Conservation (phyloP, 2,888 invertebrate species). For the Nematopogon swammerdamellus region DNA sequence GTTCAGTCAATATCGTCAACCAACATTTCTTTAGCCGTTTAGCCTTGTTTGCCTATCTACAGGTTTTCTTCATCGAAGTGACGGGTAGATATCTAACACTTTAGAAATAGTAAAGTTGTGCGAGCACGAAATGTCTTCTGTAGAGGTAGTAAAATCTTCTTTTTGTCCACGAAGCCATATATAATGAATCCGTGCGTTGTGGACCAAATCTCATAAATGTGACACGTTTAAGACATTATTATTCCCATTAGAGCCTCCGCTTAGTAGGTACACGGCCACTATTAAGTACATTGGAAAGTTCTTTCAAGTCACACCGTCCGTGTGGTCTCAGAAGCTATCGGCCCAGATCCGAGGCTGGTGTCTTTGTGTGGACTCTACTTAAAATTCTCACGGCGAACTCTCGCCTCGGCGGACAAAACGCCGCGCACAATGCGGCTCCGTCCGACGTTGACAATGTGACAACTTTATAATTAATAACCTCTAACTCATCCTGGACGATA, state of each 20-base stretch:
- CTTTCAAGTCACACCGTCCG: not conserved
- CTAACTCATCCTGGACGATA: constrained; percentile 49
- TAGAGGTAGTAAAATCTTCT: too few relatives aligned
- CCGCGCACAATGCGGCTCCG: constrained; percentile 35
- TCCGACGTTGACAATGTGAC: constrained; percentile 42
- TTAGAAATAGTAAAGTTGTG: too few relatives aligned
- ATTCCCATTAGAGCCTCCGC: not conserved
- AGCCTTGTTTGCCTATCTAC: too few relatives aligned
- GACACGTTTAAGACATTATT: not conserved
- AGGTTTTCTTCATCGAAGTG: too few relatives aligned
- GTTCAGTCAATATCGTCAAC: too few relatives aligned
- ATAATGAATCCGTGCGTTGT: too few relatives aligned
- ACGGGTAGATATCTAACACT: too few relatives aligned
- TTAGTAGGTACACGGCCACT: not conserved
- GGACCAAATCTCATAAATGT: not conserved
- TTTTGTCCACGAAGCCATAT: too few relatives aligned
- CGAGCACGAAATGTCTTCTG: too few relatives aligned
- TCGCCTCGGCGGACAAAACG: constrained; percentile 27
- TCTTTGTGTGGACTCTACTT: constrained; percentile 28
- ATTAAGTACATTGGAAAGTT: not conserved
- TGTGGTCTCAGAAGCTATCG: constrained; percentile 27
- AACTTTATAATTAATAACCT: constrained; percentile 55
- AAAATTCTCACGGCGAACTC: constrained; percentile 41
- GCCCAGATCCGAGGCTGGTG: constrained; percentile 26
- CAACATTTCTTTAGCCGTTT: too few relatives aligned